Base-by-base conservation (phyloP, 2,113 vertebrate genomes). In the Microcebus ravelobensis region DNA sequence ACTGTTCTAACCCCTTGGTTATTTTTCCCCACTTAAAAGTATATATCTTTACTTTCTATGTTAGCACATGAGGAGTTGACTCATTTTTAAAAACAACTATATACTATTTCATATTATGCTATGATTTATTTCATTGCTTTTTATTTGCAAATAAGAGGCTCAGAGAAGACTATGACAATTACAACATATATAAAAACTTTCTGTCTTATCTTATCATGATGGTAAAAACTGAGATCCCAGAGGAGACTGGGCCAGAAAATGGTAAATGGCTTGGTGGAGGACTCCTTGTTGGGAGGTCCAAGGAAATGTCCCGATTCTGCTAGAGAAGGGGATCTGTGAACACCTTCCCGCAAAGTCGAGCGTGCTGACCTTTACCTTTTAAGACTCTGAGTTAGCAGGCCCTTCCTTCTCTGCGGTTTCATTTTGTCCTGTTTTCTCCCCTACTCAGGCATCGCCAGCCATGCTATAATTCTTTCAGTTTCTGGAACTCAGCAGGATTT, bases 371-470 rank as follows among this genome's bases (percentile, higher is more conserved):
- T n/a, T 68, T 57, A 57, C 34, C 76, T 76, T 34, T 12, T 17
- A 39, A 7, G 18, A 4, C 39, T 57, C 42, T 55, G 11, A 27
- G 12, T 50, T 20, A 29, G 48, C 39, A 50, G 34, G 70, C 2
- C 96, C 90, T 50, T 21, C 50, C 13, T 61, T 93, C 31, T 48
- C 61, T 21, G 18, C 1, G 34, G 36, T 68, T 7, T 42, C 23
- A 13, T 50, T 25, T 84, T 67, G 42, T 13, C 71, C 39, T 73
- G 3, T 67, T 82, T 9, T 74, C 18, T 76, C 13, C 1, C 4
- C 45, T 57, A 36, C 17, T 55, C 25, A 7, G 1, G 10, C 0
- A 0, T 8, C 1, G 48, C 5, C 7, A 18, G 13, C 25, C 21
- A 55, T 42, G 4, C 4, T 61, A 94, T 86, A 93, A 93, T 80